These are phyloP conservation scores for Amblyopsis hoosieri DNA, from an alignment of 2,797 vertebrate species.

Conservation along the genomic window DNA sequence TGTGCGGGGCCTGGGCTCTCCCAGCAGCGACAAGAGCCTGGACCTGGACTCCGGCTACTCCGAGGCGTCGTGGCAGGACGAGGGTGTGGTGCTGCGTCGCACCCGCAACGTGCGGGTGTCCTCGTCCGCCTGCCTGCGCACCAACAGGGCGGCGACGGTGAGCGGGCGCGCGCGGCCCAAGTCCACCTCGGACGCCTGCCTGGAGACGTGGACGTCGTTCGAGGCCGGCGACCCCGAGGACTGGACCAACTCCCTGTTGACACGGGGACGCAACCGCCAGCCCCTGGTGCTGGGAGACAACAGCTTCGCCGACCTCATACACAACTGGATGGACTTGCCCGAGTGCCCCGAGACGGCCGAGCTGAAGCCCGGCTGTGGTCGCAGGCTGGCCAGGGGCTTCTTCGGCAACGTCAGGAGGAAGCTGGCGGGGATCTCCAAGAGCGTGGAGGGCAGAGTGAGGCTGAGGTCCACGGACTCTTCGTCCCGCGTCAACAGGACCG, in stretches of 20 bases:
- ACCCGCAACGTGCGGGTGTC: constrained; percentile 82
- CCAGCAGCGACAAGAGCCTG: constrained; percentile 85
- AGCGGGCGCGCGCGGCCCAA: constrained; percentile 77
- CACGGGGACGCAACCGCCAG: constrained; percentile 89
- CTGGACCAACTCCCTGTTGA: constrained; percentile 91
- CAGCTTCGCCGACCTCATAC: constrained; percentile 92
- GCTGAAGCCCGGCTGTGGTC: constrained; percentile 59
- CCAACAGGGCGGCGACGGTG: constrained; percentile 60
- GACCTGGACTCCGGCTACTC: constrained; percentile 96
- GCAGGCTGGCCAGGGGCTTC: constrained; percentile 83
- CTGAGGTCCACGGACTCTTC: constrained; percentile 70
- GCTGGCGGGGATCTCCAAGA: constrained; percentile 84
- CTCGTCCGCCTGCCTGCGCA: constrained; percentile 76
- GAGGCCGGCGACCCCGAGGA: constrained; percentile 81
- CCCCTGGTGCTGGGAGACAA: constrained; percentile 94
- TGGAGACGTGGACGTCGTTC: constrained; percentile 89
- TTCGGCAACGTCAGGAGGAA: constrained; percentile 88
- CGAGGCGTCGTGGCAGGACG: constrained; percentile 90
- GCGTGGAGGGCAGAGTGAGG: constrained; percentile 69
- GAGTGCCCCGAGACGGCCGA: constrained; percentile 79
- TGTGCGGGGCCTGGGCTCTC: constrained; percentile 70
- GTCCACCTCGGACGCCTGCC: constrained; percentile 86
- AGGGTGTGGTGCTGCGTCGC: constrained; percentile 75
- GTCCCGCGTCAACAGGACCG: constrained; percentile 32
- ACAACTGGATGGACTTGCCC: constrained; percentile 96